These are phyloP conservation scores for Pterophyllum scalare DNA, from an alignment of 2,113 vertebrate species.

Conservation along the genomic window DNA sequence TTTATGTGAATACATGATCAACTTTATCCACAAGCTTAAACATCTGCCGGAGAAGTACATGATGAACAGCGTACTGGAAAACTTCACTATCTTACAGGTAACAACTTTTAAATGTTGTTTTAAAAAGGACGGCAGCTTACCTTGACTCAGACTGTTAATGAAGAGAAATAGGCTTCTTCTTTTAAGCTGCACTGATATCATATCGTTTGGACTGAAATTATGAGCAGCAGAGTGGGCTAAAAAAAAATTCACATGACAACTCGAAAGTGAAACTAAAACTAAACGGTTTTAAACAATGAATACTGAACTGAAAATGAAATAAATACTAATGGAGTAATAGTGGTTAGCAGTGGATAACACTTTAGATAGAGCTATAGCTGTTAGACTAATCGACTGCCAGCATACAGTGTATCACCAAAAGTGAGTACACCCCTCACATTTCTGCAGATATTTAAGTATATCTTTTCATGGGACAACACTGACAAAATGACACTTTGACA, in stretches of 20 bases:
- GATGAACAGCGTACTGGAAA: constrained; percentile 98
- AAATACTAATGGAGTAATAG: background rate
- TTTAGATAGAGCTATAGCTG: no score
- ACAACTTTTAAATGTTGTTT: background rate
- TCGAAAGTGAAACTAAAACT: background rate
- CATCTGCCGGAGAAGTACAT: constrained; percentile 96
- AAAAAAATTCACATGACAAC: background rate
- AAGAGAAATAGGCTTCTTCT: background rate
- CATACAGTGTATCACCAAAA: no score
- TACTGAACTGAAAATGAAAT: background rate
- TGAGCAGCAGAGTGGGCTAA: background rate
- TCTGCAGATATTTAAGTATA: no score
- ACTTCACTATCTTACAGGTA: constrained; percentile 96
- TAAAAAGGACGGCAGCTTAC: no score
- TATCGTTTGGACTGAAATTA: background rate
- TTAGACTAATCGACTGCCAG: no score
- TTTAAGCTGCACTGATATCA: background rate
- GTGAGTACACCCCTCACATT: no score
- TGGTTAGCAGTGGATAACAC: background rate
- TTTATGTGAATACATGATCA: constrained; percentile 96
- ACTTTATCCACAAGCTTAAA: constrained; percentile 97
- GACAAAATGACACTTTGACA: no score
- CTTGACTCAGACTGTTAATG: background rate
- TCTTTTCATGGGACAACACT: no score
- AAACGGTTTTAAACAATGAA: background rate